Conservation (phyloP, 2,888 invertebrate genomes). For the Chouioia cunea region DNA sequence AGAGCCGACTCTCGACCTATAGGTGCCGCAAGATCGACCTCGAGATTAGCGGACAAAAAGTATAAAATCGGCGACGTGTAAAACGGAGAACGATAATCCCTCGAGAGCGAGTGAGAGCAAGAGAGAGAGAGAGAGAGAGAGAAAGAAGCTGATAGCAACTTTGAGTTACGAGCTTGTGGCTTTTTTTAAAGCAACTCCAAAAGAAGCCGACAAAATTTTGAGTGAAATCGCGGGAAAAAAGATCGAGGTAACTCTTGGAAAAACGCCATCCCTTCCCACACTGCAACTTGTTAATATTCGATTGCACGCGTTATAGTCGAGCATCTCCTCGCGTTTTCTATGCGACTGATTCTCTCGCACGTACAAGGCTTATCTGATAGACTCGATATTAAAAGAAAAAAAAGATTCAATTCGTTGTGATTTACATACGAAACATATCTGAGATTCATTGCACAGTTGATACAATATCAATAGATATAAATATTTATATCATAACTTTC, state of each 20-base stretch:
- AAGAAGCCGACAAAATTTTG: conserved; percentile 26
- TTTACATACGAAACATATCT: too few relatives aligned
- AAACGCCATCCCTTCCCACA: conserved; percentile 44
- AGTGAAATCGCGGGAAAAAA: neutral
- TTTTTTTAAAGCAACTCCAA: neutral
- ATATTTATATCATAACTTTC: too few relatives aligned
- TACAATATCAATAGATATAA: too few relatives aligned
- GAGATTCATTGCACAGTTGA: too few relatives aligned
- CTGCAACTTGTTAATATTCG: conserved; percentile 51
- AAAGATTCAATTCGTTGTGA: neutral
- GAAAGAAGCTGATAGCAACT: conserved; percentile 42
- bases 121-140: conserved; percentile 5
- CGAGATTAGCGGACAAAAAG: conserved; percentile 41
- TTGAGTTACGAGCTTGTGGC: conserved; percentile 41
- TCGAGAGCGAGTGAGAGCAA: conserved; percentile 4
- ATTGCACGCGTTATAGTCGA: conserved; percentile 26
- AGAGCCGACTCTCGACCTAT: neutral
- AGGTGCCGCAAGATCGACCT: conserved; percentile 37
- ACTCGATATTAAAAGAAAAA: neutral
- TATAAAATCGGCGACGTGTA: conserved; percentile 33
- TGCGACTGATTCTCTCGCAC: neutral
- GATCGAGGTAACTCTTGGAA: conserved; percentile 19
- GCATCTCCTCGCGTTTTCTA: conserved; percentile 7
- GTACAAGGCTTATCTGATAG: neutral
- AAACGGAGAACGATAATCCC: conserved; percentile 19